Conservation (phyloP, 2,888 invertebrate genomes). For the Psylliodes chrysocephalus region DNA sequence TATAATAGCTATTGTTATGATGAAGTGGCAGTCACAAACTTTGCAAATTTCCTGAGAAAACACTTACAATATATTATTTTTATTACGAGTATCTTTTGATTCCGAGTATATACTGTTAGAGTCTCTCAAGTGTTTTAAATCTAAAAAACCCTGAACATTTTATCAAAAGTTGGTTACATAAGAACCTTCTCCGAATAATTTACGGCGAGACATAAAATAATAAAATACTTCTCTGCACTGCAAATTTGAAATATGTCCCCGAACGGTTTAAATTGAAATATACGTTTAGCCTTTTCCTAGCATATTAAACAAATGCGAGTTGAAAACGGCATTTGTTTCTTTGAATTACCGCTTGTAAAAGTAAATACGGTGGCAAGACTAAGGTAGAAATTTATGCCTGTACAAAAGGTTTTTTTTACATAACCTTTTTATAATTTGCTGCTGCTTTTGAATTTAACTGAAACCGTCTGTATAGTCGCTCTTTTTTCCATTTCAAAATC, state of each 20-base stretch:
- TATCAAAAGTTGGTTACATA: conserved; percentile 56
- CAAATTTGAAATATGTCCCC: conserved; percentile 53
- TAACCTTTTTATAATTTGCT: conserved; percentile 11
- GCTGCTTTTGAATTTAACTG: conserved; percentile 10
- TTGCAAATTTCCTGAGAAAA: conserved; percentile 38
- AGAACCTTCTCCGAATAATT: conserved; percentile 52
- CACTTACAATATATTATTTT: conserved; percentile 54
- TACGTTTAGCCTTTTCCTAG: conserved; percentile 43
- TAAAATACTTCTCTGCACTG: conserved; percentile 54
- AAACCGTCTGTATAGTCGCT: neutral
- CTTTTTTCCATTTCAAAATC: neutral
- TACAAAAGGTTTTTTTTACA: conserved; percentile 24
- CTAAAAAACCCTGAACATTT: conserved; percentile 54
- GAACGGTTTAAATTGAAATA: conserved; percentile 52
- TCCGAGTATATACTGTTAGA: conserved; percentile 21
- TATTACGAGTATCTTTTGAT: conserved; percentile 45
- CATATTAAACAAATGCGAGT: conserved; percentile 46
- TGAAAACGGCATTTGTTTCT: conserved; percentile 38
- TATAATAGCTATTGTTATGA: conserved; percentile 32
- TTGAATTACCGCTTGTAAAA: conserved; percentile 31
- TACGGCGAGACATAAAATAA: conserved; percentile 55
- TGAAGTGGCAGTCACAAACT: conserved; percentile 33
- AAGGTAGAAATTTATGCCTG: conserved; percentile 19
- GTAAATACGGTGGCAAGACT: conserved; percentile 20
- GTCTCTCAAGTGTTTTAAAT: conserved; percentile 56